A percentile compares a stretch with the other conserved stretches of the same genome.
These are phyloP conservation scores for Capreolus pygargus DNA, from an alignment of 2,113 vertebrate species.

Conservation along the genomic window DNA sequence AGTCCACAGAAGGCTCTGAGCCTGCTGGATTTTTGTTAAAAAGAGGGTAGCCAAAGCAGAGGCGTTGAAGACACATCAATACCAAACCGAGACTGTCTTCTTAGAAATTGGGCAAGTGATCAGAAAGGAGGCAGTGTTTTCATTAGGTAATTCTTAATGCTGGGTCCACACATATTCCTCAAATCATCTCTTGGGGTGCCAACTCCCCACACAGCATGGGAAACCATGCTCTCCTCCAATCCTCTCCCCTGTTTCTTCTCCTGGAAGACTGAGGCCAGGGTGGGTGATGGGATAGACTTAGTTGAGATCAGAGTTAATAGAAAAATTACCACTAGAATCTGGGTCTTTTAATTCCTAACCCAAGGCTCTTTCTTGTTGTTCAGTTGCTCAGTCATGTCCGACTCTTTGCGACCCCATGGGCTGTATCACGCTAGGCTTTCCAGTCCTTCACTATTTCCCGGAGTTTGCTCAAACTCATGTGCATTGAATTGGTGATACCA, in stretches of 20 bases:
- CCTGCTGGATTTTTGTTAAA: neutral
- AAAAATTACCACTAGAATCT: neutral
- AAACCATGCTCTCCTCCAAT: neutral
- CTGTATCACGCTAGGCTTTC: neutral
- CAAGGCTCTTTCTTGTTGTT: neutral
- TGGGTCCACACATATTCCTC: too few species aligned
- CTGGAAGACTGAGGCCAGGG: neutral
- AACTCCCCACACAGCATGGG: accelerated
- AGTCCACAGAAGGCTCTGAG: neutral
- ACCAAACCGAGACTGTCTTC: neutral
- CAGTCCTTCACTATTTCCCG: neutral
- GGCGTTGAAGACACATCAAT: neutral
- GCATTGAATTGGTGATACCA: neutral
- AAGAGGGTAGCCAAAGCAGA: neutral
- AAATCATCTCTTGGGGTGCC: neutral
- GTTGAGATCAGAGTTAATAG: neutral
- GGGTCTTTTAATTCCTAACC: neutral
- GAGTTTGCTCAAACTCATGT: neutral
- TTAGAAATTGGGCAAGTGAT: neutral
- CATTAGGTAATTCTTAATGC: neutral
- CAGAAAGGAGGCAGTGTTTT: neutral
- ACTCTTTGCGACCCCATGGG: neutral
- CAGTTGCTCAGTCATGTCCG: neutral
- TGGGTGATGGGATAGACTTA: neutral
- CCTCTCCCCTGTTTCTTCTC: neutral